Evolutionary conservation across 2,113 vertebrate species (phyloP).

Genomic region (Eonycteris spelaea): DNA sequence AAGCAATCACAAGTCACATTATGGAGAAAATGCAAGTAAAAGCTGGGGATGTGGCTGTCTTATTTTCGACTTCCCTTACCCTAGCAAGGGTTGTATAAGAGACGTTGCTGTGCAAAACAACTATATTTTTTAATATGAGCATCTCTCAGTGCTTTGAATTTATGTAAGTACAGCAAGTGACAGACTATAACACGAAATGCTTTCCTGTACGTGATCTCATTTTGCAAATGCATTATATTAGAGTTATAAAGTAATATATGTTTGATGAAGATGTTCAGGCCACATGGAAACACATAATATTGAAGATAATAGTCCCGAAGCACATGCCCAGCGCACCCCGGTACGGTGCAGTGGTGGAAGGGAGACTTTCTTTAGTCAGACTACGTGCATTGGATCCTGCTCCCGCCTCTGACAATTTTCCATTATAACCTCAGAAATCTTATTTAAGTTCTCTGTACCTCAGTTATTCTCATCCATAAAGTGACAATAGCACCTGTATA

Average conservation of each 20-base stretch:
- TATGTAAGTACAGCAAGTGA: conserved; percentile 43
- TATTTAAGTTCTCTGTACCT: background rate
- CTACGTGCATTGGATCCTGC: background rate
- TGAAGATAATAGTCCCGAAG: background rate
- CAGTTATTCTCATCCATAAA: background rate
- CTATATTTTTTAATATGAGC: conserved; percentile 39
- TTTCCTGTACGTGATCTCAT: conserved; percentile 18
- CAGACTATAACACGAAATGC: conserved; percentile 33
- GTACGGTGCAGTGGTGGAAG: background rate
- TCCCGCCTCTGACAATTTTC: background rate
- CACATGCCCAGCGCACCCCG: background rate
- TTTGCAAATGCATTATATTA: conserved; percentile 36
- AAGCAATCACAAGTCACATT: conserved; percentile 68
- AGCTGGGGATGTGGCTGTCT: conserved; percentile 29
- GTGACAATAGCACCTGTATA: background rate
- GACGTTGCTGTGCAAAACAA: conserved; percentile 35
- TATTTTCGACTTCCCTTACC: conserved; percentile 57
- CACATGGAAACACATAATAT: background rate
- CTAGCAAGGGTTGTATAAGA: conserved; percentile 48
- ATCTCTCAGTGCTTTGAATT: conserved; percentile 28
- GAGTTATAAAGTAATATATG: background rate
- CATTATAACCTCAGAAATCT: background rate
- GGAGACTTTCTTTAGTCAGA: background rate
- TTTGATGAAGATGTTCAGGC: background rate
- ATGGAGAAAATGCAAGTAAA: conserved; percentile 56